Conservation (phyloP, 2,797 vertebrate genomes). For the Bradypodion pumilum region DNA sequence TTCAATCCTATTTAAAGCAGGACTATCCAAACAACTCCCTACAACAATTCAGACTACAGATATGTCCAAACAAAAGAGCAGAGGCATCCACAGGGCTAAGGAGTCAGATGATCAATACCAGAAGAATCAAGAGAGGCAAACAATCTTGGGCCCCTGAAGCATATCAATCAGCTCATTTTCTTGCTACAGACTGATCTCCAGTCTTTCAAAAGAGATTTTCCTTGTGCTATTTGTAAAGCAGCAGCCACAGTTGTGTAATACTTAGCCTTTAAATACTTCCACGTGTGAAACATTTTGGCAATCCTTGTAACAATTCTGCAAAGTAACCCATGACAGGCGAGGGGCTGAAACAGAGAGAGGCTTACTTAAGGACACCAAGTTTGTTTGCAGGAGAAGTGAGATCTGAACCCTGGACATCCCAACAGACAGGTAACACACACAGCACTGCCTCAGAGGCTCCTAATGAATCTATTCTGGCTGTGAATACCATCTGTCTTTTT, state of each 20-base stretch:
- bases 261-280: background rate
- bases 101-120: background rate
- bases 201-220: background rate
- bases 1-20: background rate
- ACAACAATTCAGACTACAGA: background rate
- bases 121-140: background rate
- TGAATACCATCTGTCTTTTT: background rate
- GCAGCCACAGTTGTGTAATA: background rate
- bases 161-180: background rate
- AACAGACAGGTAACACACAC: background rate
- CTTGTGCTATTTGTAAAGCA: background rate
- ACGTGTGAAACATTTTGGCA: background rate
- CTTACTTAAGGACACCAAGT: background rate
- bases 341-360: background rate
- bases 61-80: background rate
- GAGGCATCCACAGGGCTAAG: background rate
- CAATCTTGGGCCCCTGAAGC: background rate
- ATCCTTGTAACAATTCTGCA: background rate
- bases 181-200: no score
- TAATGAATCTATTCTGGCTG: background rate
- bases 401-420: background rate
- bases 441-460: background rate
- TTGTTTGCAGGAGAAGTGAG: background rate
- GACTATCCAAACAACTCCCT: background rate
- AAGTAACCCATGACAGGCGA: no score